Evolutionary conservation across 2,113 vertebrate genomes (phyloP), one percentile per base, ranked within the genome.

Genomic region (Mustela lutreola): DNA sequence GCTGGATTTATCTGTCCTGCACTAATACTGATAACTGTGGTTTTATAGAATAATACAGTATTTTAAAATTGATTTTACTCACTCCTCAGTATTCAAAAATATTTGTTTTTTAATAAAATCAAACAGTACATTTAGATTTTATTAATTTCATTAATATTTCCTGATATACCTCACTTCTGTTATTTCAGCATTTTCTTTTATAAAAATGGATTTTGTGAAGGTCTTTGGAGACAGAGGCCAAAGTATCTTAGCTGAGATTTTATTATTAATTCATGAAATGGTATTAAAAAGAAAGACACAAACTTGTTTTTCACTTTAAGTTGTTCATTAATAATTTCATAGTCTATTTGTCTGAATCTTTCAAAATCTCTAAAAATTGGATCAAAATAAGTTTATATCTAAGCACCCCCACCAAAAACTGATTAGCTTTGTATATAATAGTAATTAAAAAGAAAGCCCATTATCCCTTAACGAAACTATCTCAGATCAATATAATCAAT

Each of bases 191-290:
- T 80, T 71, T 95, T 83, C 42, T 82, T 14, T 65, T 63, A 76
- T 70, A 94, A 91, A 80, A 93, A 71, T 73, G 24, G 33, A 79
- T 94, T 84, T 83, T 45, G 15, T 28, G 48, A 19, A 83, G 16
- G 3, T n/a, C 22, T 91, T 19, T 84, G 19, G 36, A 92, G n/a
- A 71, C 11, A 88, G 15, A 76, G 31, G 26, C 65, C 71, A 79
- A 79, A 53, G 18, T 63, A n/a, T 53, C 24, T 94, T 42, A 11
- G 2, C 48, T 96, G 15, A 82, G 94, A 78, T 79, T 11, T 2
- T 28, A 39, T 83, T 91, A 79, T 83, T 92, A 79, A 96, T 96
- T 94, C 28, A 89, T 80, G 11, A 83, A 65, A 1, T 94, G 19
- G 6, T 65, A 48, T 96, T 80, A 60, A 65, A 89, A 86, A 70